These are phyloP conservation scores for Capromys pilorides DNA, from an alignment of 2,797 vertebrate species.

Conservation along the genomic window DNA sequence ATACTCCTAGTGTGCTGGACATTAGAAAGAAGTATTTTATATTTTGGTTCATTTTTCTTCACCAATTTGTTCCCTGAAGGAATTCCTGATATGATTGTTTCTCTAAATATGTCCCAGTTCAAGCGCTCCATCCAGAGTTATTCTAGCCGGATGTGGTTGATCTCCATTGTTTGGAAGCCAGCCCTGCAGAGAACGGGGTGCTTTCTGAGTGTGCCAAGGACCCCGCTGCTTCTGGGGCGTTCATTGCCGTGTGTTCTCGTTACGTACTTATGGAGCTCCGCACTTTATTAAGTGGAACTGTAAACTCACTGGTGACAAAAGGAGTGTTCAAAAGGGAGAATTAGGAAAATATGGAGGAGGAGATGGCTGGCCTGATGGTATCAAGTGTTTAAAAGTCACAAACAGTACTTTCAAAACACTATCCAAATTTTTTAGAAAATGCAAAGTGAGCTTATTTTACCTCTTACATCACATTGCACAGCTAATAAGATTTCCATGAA, in stretches of 20 bases:
- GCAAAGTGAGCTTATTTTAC: constrained; percentile 71
- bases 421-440: constrained; percentile 73
- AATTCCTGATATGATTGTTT: constrained; percentile 28
- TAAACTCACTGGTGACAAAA: constrained; percentile 72
- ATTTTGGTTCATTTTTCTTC: constrained; percentile 13
- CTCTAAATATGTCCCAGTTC: constrained; percentile 37
- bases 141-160: constrained; percentile 35
- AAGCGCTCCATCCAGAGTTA: constrained; percentile 35
- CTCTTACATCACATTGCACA: constrained; percentile 50
- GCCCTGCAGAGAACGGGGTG: constrained; percentile 1
- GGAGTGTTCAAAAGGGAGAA: constrained; percentile 70
- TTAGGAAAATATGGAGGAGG: constrained; percentile 75
- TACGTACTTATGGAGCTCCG: constrained; percentile 73
- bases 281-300: constrained; percentile 77
- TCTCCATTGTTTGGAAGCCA: constrained; percentile 50
- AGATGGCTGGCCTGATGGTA: constrained; percentile 64
- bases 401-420: constrained; percentile 74
- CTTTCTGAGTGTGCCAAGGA: constrained; percentile 65
- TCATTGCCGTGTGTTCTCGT: constrained; percentile 80
- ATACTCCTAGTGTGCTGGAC: not conserved
- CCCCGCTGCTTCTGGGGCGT: constrained; percentile 73
- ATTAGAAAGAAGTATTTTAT: constrained; percentile 30
- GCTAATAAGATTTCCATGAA: constrained; percentile 53
- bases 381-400: constrained; percentile 76
- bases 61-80: constrained; percentile 38